Conservation (phyloP, 2,113 vertebrate genomes). For the Rhinolophus ferrumequinum region DNA sequence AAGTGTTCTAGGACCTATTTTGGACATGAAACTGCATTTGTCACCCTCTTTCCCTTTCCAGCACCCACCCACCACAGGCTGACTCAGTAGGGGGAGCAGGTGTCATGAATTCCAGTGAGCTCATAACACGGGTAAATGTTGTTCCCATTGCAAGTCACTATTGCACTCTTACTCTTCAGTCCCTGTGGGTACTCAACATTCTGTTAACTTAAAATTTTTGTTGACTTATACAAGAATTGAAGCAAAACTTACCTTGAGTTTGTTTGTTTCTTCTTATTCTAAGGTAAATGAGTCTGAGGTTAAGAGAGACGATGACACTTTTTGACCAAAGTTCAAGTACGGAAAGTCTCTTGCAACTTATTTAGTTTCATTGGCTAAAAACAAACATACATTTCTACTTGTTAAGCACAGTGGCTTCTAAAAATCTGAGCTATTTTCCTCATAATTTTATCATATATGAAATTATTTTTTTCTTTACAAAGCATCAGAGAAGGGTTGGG, state of each 20-base stretch:
- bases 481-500: background rate
- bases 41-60: conserved; percentile 66
- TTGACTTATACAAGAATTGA: background rate
- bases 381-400: background rate
- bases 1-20: conserved; percentile 61
- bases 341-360: background rate
- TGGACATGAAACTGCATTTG: conserved; percentile 65
- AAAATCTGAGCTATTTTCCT: background rate
- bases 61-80: conserved; percentile 63
- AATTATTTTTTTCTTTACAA: background rate
- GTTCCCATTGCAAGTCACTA: background rate
- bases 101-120: conserved; percentile 64
- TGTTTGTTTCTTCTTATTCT: background rate
- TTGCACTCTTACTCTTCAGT: background rate
- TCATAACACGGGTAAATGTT: conserved; percentile 34
- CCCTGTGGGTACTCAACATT: background rate
- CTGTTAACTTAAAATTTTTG: conserved; percentile 10
- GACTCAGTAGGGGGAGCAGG: conserved; percentile 78
- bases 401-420: background rate
- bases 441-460: background rate
- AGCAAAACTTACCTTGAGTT: background rate
- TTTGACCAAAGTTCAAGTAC: background rate
- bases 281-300: background rate
- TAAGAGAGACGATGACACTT: background rate
- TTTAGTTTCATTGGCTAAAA: background rate